Percentiles rank a stretch among this genome's conserved stretches.
These are phyloP conservation scores for Bolborhynchus lineola DNA, from an alignment of 2,113 vertebrate species.

Conservation along the genomic window DNA sequence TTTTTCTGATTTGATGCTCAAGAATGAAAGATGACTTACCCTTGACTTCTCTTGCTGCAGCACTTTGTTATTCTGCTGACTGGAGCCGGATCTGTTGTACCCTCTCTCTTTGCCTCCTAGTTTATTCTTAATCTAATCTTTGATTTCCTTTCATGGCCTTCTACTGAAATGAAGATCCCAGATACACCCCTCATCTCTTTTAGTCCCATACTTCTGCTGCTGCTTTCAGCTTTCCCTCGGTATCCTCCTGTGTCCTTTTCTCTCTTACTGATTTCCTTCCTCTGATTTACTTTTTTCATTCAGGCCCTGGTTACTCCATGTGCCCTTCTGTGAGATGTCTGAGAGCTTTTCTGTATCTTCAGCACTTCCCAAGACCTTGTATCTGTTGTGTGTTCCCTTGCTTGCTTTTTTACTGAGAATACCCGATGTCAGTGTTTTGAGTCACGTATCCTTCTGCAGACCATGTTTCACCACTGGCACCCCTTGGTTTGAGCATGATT, in stretches of 20 bases:
- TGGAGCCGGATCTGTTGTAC: not conserved
- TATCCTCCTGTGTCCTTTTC: not conserved
- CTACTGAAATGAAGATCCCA: not conserved
- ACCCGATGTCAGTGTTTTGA: not conserved
- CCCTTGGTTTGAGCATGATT: not conserved
- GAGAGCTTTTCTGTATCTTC: not conserved
- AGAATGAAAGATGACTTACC: not conserved
- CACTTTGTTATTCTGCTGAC: not conserved
- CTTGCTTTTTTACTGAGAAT: not conserved
- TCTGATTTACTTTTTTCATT: not conserved
- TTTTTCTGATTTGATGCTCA: not conserved
- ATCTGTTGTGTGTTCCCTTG: not conserved
- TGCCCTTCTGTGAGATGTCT: not conserved
- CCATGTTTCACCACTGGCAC: not conserved
- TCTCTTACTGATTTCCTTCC: not conserved
- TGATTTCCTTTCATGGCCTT: not conserved
- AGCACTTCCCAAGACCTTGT: not conserved
- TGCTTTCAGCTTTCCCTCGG: not conserved
- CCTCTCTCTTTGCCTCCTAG: not conserved
- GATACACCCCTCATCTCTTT: not conserved
- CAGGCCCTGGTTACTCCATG: not conserved
- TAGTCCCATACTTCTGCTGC: not conserved
- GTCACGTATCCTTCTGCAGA: not conserved
- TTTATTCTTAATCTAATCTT: not conserved
- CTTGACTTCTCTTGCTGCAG: not conserved